Percentiles rank a stretch among this genome's conserved stretches.
Evolutionary conservation across 2,797 vertebrate genomes (phyloP).

Genomic region (Apodemus agrarius): DNA sequence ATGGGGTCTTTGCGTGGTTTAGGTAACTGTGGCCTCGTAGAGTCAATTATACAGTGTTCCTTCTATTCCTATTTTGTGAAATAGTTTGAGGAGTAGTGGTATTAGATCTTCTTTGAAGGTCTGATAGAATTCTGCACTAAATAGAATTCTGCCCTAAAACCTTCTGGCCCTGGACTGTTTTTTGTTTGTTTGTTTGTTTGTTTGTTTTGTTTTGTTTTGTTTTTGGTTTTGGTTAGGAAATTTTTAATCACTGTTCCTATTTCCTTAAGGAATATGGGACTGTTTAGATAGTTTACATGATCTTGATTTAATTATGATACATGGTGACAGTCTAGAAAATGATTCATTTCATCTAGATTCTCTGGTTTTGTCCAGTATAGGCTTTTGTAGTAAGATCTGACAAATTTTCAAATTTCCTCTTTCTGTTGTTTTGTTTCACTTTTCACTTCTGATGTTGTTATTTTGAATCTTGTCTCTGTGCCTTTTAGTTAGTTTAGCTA

Average conservation of each 20-base stretch:
- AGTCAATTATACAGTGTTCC: background rate
- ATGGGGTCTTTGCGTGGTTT: background rate
- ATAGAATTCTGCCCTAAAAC: background rate
- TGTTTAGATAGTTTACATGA: background rate
- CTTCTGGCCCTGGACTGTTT: background rate
- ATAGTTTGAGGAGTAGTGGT: background rate
- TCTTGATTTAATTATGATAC: background rate
- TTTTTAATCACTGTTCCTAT: background rate
- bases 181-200: no score
- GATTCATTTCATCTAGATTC: background rate
- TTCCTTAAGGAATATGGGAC: background rate
- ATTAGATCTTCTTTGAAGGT: background rate
- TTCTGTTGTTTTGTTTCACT: background rate
- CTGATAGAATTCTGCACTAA: no score
- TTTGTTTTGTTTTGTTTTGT: no score
- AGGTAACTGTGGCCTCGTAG: background rate
- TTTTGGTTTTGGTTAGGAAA: background rate
- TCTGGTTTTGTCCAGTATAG: background rate
- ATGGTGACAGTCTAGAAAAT: background rate
- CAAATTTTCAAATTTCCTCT: background rate
- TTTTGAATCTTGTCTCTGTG: background rate
- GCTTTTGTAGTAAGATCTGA: background rate
- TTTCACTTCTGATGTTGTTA: background rate
- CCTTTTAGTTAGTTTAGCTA: background rate
- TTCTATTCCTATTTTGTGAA: background rate